A percentile compares a stretch with the other conserved stretches of the same genome.
Evolutionary conservation across 2,888 invertebrate species (phyloP).

Genomic region (Pharmacophagus antenor): DNA sequence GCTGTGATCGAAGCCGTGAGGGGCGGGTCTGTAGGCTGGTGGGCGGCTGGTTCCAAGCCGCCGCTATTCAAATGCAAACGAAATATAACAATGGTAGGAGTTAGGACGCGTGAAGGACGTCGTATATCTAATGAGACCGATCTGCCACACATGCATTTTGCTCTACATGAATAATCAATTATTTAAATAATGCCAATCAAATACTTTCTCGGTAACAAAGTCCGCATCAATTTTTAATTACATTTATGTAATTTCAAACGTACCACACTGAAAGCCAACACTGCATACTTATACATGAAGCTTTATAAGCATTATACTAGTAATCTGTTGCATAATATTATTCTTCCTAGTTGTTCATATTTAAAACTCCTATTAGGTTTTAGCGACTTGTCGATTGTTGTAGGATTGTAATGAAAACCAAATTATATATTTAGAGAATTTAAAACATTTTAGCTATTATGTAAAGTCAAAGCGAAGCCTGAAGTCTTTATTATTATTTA

Average conservation of each 20-base stretch:
- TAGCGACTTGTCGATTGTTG: conserved; percentile 75
- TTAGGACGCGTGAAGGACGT: conserved; percentile 80
- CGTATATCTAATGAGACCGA: conserved; percentile 73
- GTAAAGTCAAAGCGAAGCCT: conserved; percentile 79
- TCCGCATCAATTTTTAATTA: conserved; percentile 50
- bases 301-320: conserved; percentile 46
- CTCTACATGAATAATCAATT: conserved; percentile 79
- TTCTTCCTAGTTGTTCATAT: conserved; percentile 78
- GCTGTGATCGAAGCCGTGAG: conserved; percentile 52
- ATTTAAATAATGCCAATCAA: conserved; percentile 74
- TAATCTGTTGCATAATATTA: conserved; percentile 79
- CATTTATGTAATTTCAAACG: conserved; percentile 38
- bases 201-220: conserved; percentile 58
- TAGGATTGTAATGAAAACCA: conserved; percentile 79
- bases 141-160: conserved; percentile 72
- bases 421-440: conserved; percentile 80
- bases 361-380: conserved; percentile 78
- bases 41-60: conserved; percentile 64
- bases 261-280: conserved; percentile 56
- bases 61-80: conserved; percentile 76
- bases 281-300: conserved; percentile 51
- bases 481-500: conserved; percentile 76
- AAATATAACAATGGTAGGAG: conserved; percentile 76
- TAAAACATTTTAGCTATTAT: conserved; percentile 76
- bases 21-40: conserved; percentile 61